Conservation (phyloP, 2,888 invertebrate genomes). For the Biston stratarius region DNA sequence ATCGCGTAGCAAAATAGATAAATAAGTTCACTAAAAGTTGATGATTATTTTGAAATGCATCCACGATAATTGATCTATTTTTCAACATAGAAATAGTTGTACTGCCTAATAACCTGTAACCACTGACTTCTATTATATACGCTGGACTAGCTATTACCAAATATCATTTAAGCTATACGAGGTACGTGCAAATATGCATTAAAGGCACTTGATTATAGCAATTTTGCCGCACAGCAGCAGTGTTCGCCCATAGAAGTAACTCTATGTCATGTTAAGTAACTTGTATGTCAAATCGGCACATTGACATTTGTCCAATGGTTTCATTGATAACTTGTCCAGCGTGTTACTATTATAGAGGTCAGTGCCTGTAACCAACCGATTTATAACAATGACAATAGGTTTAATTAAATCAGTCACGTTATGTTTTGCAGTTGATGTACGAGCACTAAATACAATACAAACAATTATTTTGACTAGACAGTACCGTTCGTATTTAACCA, state of each 20-base stretch:
- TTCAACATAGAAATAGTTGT: slow-evolving; percentile 1
- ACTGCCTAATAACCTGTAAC: neutral
- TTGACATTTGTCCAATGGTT: too few relatives aligned
- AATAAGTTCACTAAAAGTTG: neutral
- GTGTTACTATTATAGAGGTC: too few relatives aligned
- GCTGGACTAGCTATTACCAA: too few relatives aligned
- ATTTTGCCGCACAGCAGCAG: too few relatives aligned
- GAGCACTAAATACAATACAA: slow-evolving; percentile 76
- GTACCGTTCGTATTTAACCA: slow-evolving; percentile 70
- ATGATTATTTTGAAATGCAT: neutral
- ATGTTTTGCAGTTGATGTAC: slow-evolving; percentile 61
- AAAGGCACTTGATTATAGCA: too few relatives aligned
- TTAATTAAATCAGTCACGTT: slow-evolving; percentile 58
- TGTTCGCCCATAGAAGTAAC: too few relatives aligned
- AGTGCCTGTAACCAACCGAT: neutral
- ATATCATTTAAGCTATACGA: too few relatives aligned
- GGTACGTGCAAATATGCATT: too few relatives aligned
- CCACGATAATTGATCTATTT: neutral
- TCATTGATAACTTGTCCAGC: too few relatives aligned
- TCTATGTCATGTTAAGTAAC: too few relatives aligned
- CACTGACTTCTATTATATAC: neutral
- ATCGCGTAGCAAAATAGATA: neutral
- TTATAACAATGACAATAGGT: neutral
- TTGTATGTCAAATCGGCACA: too few relatives aligned
- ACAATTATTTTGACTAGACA: slow-evolving; percentile 84